Conservation (phyloP, 2,888 invertebrate genomes). For the Camptogramma bilineatum region DNA sequence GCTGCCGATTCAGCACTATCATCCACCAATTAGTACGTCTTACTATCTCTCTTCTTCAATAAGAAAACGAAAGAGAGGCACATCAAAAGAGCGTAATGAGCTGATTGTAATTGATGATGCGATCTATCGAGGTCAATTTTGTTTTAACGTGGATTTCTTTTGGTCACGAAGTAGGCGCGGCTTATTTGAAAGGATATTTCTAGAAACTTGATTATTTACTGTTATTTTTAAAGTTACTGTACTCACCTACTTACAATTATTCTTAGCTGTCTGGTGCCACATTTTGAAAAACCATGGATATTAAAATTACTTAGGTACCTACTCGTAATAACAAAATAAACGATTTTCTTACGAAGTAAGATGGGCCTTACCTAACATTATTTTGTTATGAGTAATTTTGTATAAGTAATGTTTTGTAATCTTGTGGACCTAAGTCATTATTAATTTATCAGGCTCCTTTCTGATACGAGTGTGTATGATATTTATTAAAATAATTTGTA, state of each 20-base stretch:
- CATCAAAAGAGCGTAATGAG: conserved; percentile 68
- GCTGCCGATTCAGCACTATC: conserved; percentile 80
- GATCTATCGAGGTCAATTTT: conserved; percentile 77
- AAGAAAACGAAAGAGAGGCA: conserved; percentile 52
- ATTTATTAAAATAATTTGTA: background rate
- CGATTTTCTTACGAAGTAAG: no score
- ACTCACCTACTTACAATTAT: no score
- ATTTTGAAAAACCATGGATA: no score
- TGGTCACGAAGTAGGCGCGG: conserved; percentile 55
- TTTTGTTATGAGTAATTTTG: no score
- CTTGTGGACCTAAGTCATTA: no score
- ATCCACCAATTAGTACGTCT: conserved; percentile 76
- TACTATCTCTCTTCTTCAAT: conserved; percentile 49
- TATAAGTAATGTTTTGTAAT: no score
- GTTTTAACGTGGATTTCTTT: conserved; percentile 65
- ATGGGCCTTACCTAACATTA: no score
- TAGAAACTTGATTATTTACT: conserved; percentile 20
- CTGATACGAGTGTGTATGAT: no score
- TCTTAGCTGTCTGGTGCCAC: no score
- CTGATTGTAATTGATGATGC: conserved; percentile 85
- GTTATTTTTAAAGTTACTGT: background rate
- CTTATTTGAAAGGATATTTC: conserved; percentile 20
- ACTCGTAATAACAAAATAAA: no score
- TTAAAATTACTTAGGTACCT: no score
- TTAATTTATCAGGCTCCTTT: no score